These are phyloP conservation scores for Hofmannophila pseudospretella DNA, from an alignment of 2,888 invertebrate genomes.

Conservation along the genomic window DNA sequence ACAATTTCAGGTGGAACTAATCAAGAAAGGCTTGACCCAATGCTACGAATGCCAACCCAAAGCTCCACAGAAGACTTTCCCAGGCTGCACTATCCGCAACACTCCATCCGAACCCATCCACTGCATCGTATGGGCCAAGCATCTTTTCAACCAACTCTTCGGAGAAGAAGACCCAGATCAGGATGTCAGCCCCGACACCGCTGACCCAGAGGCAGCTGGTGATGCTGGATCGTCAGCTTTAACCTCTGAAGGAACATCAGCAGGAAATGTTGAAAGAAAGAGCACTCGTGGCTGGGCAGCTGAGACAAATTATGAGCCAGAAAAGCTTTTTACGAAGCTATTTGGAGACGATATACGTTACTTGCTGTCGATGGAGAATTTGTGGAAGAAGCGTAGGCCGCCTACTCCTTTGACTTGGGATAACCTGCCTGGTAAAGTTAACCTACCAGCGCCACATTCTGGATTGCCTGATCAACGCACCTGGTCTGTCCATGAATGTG, in stretches of 20 bases:
- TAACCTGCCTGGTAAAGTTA: slow-evolving; percentile 78
- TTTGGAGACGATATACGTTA: slow-evolving; percentile 97
- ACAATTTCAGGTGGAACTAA: slow-evolving; percentile 86
- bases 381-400: slow-evolving; percentile 94
- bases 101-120: slow-evolving; percentile 99
- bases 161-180: slow-evolving; percentile 97
- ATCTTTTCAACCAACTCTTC: slow-evolving; percentile 99
- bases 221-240: slow-evolving; percentile 80
- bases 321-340: slow-evolving; percentile 93
- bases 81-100: slow-evolving; percentile 99
- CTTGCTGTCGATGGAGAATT: slow-evolving; percentile 93
- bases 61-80: slow-evolving; percentile 93
- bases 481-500: slow-evolving; percentile 89
- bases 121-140: slow-evolving; percentile 99
- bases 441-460: slow-evolving; percentile 53
- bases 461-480: slow-evolving; percentile 85
- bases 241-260: slow-evolving; percentile 54
- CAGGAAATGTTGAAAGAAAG: slow-evolving; percentile 77
- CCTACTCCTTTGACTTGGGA: slow-evolving; percentile 89
- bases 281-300: slow-evolving; percentile 95
- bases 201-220: slow-evolving; percentile 93
- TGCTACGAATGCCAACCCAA: slow-evolving; percentile 98
- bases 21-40: slow-evolving; percentile 91
- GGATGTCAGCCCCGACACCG: slow-evolving; percentile 98
- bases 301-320: slow-evolving; percentile 87